A percentile compares a stretch with the other conserved stretches of the same genome.
Conservation (phyloP, 1,140 invertebrate genomes). For the Hirudo medicinalis region DNA sequence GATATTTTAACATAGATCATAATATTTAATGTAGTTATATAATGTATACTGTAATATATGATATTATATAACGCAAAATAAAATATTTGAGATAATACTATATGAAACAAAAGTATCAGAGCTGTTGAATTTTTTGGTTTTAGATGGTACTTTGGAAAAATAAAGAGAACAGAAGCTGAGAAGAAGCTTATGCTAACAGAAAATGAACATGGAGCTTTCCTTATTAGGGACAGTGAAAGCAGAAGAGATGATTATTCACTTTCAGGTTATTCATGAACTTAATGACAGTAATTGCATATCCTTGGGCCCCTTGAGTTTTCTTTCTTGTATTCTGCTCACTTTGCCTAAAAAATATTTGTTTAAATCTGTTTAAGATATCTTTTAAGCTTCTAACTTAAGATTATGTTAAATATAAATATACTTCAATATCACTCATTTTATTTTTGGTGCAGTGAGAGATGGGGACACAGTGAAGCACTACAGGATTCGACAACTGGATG, state of each 20-base stretch:
- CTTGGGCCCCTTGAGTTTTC: background rate
- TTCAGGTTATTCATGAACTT: conserved; percentile 14
- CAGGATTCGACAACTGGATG: conserved; percentile 23
- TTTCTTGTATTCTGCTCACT: background rate
- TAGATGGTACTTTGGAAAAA: conserved; percentile 25
- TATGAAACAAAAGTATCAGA: too few species aligned
- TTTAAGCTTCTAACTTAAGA: background rate
- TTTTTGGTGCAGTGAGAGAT: conserved; percentile 22
- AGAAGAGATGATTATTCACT: conserved; percentile 24
- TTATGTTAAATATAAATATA: background rate
- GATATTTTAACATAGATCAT: too few species aligned
- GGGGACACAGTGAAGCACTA: conserved; percentile 26
- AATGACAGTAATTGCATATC: background rate
- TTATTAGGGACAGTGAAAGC: conserved; percentile 24
- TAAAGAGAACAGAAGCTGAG: conserved; percentile 24
- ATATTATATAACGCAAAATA: too few species aligned
- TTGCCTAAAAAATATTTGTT: background rate
- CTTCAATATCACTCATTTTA: background rate
- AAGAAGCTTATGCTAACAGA: conserved; percentile 23
- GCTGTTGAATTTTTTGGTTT: background rate
- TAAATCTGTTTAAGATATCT: background rate
- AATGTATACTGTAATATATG: too few species aligned
- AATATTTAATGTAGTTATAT: too few species aligned
- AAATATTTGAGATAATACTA: too few species aligned
- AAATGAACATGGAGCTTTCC: conserved; percentile 24